A percentile compares a stretch with the other conserved stretches of the same genome.
Conservation (phyloP, 2,113 vertebrate genomes). For the Lagopus muta region DNA sequence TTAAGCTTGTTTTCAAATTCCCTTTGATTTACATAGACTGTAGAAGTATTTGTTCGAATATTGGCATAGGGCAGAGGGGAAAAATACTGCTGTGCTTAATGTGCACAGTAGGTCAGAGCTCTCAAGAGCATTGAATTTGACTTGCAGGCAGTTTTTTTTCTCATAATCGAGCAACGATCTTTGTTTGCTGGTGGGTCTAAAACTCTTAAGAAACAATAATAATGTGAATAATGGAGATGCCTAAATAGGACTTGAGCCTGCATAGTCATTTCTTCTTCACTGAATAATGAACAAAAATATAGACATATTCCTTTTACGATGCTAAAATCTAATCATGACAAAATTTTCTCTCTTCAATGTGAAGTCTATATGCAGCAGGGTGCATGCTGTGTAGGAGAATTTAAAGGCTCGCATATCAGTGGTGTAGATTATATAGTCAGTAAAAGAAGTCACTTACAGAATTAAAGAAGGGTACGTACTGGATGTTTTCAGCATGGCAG, state of each 20-base stretch:
- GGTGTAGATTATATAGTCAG: not conserved
- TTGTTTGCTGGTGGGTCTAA: not conserved
- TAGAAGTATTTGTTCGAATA: not conserved
- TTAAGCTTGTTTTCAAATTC: not conserved
- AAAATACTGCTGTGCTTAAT: not conserved
- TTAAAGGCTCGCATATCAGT: not conserved
- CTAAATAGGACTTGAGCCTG: not conserved
- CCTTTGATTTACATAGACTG: not conserved
- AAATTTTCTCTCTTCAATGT: not conserved
- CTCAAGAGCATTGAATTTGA: not conserved
- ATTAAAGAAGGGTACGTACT: not conserved
- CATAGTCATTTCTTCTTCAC: not conserved
- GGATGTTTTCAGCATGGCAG: not conserved
- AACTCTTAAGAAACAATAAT: not conserved
- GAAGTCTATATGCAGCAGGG: not conserved
- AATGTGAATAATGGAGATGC: not conserved
- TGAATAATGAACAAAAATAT: not conserved
- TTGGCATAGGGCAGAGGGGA: not conserved
- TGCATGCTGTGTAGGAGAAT: not conserved
- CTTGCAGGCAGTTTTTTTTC: not conserved
- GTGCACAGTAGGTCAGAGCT: not conserved
- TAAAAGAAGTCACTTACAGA: not conserved
- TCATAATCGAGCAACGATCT: not conserved
- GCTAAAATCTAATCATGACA: not conserved
- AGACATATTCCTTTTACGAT: not conserved